A percentile compares a stretch with the other conserved stretches of the same genome.
phyloP scores from a whole-genome alignment of 2,888 invertebrate species.

The Horisme vitalbata region DNA sequence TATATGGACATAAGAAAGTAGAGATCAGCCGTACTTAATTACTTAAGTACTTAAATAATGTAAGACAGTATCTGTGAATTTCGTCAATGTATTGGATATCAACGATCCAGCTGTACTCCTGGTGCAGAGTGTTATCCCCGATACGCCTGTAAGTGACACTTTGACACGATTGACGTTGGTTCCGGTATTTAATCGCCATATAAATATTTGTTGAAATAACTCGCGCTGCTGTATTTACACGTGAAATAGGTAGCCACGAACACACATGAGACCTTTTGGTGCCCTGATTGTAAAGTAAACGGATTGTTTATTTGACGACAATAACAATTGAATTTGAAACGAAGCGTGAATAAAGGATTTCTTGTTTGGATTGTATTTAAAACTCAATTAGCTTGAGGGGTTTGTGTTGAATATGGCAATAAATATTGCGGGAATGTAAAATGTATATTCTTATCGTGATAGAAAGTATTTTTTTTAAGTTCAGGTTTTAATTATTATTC shows the following conservation, averaged over 20 bases:
- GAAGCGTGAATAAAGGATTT: conserved; percentile 22
- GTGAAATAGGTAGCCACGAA: conserved; percentile 37
- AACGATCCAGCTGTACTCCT: conserved; percentile 8
- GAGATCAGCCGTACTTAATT: no score
- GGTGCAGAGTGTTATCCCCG: conserved; percentile 6
- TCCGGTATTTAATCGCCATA: conserved; percentile 37
- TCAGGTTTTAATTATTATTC: no score
- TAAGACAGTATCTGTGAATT: no score
- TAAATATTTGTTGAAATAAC: conserved; percentile 40
- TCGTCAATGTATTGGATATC: no score
- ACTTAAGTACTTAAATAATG: no score
- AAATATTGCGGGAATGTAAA: no score
- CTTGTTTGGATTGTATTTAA: conserved; percentile 26
- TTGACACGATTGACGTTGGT: conserved; percentile 37
- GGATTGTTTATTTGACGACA: conserved; percentile 27
- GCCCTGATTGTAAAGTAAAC: conserved; percentile 34
- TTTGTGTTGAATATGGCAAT: neutral
- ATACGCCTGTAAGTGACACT: conserved; percentile 38
- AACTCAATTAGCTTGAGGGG: conserved; percentile 17
- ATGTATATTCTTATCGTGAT: no score
- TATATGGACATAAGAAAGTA: no score
- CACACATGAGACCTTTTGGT: conserved; percentile 30
- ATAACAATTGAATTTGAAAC: conserved; percentile 26
- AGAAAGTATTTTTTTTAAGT: no score
- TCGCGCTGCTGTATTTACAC: conserved; percentile 35